phyloP scores from a whole-genome alignment of 2,797 vertebrate genomes.

The Babyrousa celebensis region DNA sequence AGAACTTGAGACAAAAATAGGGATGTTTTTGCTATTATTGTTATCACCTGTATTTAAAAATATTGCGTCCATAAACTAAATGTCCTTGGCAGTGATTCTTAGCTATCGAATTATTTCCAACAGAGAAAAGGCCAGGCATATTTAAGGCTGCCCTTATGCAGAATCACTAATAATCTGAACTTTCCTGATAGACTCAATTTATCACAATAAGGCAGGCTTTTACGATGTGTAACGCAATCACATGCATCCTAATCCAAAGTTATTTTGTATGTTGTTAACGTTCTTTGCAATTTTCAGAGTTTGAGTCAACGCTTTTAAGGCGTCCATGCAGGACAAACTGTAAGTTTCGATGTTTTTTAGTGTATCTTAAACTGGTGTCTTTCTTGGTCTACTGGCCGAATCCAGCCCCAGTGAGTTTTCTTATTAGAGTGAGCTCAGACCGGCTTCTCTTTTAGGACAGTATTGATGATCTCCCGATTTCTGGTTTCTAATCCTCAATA shows the following conservation, averaged over 20 bases:
- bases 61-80: conserved; percentile 29
- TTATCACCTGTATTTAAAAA: conserved; percentile 24
- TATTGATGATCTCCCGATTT: not conserved
- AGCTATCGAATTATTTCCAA: conserved; percentile 14
- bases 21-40: not conserved
- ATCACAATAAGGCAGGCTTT: conserved; percentile 1
- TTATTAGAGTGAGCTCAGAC: not conserved
- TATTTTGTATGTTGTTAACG: not conserved
- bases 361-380: not conserved
- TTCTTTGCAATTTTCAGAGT: not conserved
- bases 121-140: not conserved
- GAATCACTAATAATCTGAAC: not conserved
- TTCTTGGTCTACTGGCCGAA: not conserved
- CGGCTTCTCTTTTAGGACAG: not conserved
- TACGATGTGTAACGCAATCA: not conserved
- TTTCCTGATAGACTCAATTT: conserved; percentile 21
- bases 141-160: not conserved
- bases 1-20: conserved; percentile 15
- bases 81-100: not conserved
- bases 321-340: not conserved
- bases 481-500: not conserved
- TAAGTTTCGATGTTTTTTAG: not conserved
- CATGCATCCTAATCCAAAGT: conserved; percentile 36
- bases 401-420: not conserved
- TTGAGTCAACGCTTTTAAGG: not conserved